A percentile compares a stretch with the other conserved stretches of the same genome.
Evolutionary conservation across 2,797 vertebrate genomes (phyloP).

Genomic region (Acanthurus lineatus): DNA sequence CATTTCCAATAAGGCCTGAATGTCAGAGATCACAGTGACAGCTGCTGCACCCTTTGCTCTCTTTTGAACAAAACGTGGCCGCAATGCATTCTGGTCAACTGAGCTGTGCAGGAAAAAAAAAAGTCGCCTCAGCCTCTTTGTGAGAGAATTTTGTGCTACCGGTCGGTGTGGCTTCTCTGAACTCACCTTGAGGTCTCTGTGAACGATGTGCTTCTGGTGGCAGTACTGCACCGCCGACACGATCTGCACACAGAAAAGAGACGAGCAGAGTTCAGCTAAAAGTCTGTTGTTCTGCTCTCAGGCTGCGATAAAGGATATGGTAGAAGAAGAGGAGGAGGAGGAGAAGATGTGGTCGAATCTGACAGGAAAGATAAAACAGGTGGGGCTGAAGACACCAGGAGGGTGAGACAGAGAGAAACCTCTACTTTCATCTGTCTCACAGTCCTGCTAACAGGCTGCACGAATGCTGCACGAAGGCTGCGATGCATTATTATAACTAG

Average conservation of each 20-base stretch:
- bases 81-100: not conserved
- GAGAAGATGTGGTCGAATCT: slow-evolving; percentile 56
- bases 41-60: not conserved
- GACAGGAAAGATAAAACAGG: slow-evolving; percentile 51
- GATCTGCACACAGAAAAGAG: slow-evolving; percentile 85
- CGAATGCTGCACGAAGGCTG: not conserved
- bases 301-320: slow-evolving; percentile 63
- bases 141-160: not conserved
- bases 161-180: not conserved
- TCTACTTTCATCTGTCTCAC: not conserved
- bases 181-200: slow-evolving; percentile 98
- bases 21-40: not conserved
- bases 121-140: too few relatives aligned
- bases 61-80: not conserved
- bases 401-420: slow-evolving; percentile 21
- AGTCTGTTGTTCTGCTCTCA: slow-evolving; percentile 28
- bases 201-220: slow-evolving; percentile 98
- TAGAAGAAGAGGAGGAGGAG: slow-evolving; percentile 14
- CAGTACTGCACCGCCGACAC: slow-evolving; percentile 99
- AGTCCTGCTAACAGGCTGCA: not conserved
- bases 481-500: not conserved
- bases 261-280: slow-evolving; percentile 35
- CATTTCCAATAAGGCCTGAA: not conserved
- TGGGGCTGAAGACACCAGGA: slow-evolving; percentile 27
- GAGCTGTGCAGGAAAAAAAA: not conserved